Base-by-base conservation (phyloP, 2,888 invertebrate species). In the Trachelus troglodyta region DNA sequence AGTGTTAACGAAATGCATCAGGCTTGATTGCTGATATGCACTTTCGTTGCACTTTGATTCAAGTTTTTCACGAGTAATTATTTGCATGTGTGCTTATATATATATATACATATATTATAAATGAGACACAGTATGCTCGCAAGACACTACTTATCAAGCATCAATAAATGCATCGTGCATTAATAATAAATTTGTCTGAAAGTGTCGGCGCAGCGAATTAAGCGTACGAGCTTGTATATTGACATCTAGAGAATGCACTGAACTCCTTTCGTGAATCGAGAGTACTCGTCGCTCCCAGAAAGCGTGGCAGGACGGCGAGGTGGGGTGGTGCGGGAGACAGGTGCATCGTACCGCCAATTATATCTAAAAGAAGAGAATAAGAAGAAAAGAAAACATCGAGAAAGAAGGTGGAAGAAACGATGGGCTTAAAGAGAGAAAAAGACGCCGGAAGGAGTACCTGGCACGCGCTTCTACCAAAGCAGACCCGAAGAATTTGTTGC, bases 301-400 rank as follows among this genome's bases (percentile, higher is more conserved):
- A 33, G 81, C 35, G 69, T 68, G 73, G 75, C 80, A 73, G 77
- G 73, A 12, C 34, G 73, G 77, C 81, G 83, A 80, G 79, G 79
- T 77, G 83, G 74, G 78, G 76, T 78, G 84, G 85, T 84, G 84
- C 86, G 86, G 86, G 86, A 87, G 90, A 90, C 91, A 91, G 91
- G 91, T 91, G 91, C 91, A 91, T 91, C 90, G 90, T 87, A 89
- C 90, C 88, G 91, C 91, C 91, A 91, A 91, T 91, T 91, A 91
- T 91, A 91, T 91, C 91, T 90, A 87, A 89, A 89, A 82, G 83
- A 75, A 69, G 30, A 76, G 31, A 78, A 81, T 82, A 82, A 33
- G 40, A 76, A 33, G 33, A 33, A 33, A 37, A n/a, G 31, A 34
- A 68, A n/a, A 30, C 30, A 56, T 31, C 15, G 68, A 73, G 75